phyloP scores from a whole-genome alignment of 2,888 invertebrate genomes.

The Ophion obscuratus region DNA sequence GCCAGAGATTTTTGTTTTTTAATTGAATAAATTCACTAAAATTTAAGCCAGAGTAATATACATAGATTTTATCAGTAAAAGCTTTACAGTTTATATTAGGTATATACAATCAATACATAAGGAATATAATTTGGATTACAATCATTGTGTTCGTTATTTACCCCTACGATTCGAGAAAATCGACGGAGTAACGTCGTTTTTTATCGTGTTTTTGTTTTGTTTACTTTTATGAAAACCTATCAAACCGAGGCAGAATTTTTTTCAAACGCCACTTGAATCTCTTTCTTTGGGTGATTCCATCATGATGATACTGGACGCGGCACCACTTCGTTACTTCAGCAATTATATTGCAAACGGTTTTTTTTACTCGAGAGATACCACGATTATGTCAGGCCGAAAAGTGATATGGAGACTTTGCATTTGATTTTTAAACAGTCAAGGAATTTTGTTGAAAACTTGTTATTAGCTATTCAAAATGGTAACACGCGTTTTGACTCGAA shows the following conservation, averaged over 20 bases:
- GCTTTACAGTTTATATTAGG: slow-evolving; percentile 54
- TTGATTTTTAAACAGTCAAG: too few relatives aligned
- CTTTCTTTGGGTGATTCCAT: too few relatives aligned
- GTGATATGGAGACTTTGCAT: too few relatives aligned
- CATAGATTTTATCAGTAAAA: slow-evolving; percentile 40
- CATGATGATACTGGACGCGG: too few relatives aligned
- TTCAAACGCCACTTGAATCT: neutral
- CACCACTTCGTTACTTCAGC: too few relatives aligned
- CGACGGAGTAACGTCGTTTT: neutral
- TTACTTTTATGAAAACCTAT: neutral
- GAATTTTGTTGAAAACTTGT: too few relatives aligned
- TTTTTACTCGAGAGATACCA: too few relatives aligned
- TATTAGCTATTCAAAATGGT: too few relatives aligned
- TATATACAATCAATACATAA: slow-evolving; percentile 56
- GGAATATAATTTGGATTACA: slow-evolving; percentile 64
- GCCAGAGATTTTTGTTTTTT: neutral
- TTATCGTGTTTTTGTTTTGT: neutral
- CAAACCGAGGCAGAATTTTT: neutral
- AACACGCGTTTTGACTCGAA: too few relatives aligned
- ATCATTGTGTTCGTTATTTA: slow-evolving; percentile 57
- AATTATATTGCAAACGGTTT: too few relatives aligned
- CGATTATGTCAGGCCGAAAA: too few relatives aligned
- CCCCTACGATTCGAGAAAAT: slow-evolving; percentile 9
- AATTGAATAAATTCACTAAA: slow-evolving; percentile 14
- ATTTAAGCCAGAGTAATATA: slow-evolving; percentile 49